Evolutionary conservation across 2,888 invertebrate genomes (phyloP), one percentile per base, ranked within the genome.

Genomic region (Pristionchus exspectatus): DNA sequence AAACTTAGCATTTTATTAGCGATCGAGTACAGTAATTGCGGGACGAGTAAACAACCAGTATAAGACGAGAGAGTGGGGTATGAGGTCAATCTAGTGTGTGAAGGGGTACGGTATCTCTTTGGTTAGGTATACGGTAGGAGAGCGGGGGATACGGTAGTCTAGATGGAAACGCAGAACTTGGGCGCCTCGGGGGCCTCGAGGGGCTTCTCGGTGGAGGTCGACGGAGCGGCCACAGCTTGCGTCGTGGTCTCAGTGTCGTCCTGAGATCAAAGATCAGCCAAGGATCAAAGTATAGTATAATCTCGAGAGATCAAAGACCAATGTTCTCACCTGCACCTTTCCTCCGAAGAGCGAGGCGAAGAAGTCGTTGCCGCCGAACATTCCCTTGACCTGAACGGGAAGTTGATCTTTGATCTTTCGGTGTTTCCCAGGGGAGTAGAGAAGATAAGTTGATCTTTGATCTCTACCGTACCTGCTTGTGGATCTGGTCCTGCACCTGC

Each of bases 121-220:
- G 81, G 81, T 81, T 54, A 74, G 74, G 72, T 24, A 30, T 33
- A 72, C 72, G 30, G 77, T 44, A 77, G 38, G 18, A 5, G 77
- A n/a, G 50, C 30, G 14, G 0, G 81, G 81, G 81, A n/a, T 50
- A 54, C 50, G 54, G 87, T 72, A 63, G 54, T 56, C 21, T 92
- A 93, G 90, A 94, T 92, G 87, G 93, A 91, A n/a, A 93, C 94
- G 91, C 94, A 94, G 94, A 94, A 94, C 89, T 93, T 92, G 86
- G 94, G 94, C 27, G 94, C 93, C 24, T 92, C 93, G 59, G 94
- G 94, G 33, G 93, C 92, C 74, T 93, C 93, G 56, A 92, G 92
- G 1, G 44, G 44, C 87, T 88, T 50, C 74, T 74, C 74, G 27
- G 87, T 63, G 30, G 87, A 69, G 14, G 87, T 87, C 2, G 38